phyloP scores from a whole-genome alignment of 2,888 invertebrate species.

The Punctoribates punctum region DNA sequence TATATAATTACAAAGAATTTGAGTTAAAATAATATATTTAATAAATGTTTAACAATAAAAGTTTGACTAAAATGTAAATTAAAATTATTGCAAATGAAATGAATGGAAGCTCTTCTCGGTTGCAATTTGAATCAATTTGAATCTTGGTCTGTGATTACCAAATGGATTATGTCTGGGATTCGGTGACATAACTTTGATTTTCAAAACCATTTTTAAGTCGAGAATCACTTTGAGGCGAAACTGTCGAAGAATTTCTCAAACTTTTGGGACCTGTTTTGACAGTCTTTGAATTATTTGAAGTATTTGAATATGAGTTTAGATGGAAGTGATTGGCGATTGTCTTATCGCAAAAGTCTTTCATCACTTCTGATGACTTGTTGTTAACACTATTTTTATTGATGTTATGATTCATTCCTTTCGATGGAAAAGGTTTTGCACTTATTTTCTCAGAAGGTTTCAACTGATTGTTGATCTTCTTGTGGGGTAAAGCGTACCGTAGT shows the following conservation, averaged over 20 bases:
- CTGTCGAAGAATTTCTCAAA: slow-evolving; percentile 40
- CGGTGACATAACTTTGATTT: slow-evolving; percentile 44
- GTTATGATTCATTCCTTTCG: slow-evolving; percentile 6
- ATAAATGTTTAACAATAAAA: slow-evolving; percentile 4
- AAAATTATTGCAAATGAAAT: slow-evolving; percentile 15
- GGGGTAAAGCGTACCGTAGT: slow-evolving; percentile 50
- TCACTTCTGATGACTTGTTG: slow-evolving; percentile 39
- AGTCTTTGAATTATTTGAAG: slow-evolving; percentile 18
- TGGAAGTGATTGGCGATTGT: slow-evolving; percentile 45
- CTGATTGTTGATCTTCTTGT: slow-evolving; percentile 40
- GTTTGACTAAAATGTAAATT: not conserved
- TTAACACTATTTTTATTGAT: slow-evolving; percentile 2
- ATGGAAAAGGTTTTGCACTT: not conserved
- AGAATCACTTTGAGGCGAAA: slow-evolving; percentile 1
- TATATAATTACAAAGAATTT: too few relatives aligned
- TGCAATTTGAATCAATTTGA: not conserved
- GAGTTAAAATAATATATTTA: not conserved
- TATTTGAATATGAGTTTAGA: slow-evolving; percentile 33
- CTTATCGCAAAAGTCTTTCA: slow-evolving; percentile 45
- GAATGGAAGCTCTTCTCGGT: not conserved
- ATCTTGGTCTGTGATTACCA: not conserved
- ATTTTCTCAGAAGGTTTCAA: not conserved
- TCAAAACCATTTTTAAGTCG: slow-evolving; percentile 32
- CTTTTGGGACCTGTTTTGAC: slow-evolving; percentile 37
- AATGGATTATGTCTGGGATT: slow-evolving; percentile 42